Evolutionary conservation across 2,797 vertebrate genomes (phyloP).

Genomic region (Mormyrops boulengeri): DNA sequence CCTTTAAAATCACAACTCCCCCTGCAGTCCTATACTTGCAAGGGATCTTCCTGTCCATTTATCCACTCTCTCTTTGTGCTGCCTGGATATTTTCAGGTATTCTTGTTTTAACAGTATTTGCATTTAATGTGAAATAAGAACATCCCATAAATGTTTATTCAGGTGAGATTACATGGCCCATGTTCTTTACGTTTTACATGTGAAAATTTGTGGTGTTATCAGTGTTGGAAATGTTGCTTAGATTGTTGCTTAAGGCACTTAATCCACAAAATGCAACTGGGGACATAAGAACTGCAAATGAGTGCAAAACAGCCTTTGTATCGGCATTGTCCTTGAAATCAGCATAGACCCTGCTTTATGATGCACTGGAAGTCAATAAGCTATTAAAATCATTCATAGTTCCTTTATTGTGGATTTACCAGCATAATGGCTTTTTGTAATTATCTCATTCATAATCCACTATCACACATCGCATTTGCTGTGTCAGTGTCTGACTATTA

Average conservation of each 20-base stretch:
- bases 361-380: conserved; percentile 48
- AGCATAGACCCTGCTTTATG: conserved; percentile 29
- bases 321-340: conserved; percentile 36
- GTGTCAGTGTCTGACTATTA: conserved; percentile 49
- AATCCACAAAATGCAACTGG: not conserved
- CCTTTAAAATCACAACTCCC: not conserved
- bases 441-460: conserved; percentile 58
- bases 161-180: not conserved
- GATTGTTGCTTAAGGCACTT: not conserved
- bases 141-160: not conserved
- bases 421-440: conserved; percentile 44
- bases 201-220: not conserved
- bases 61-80: not conserved
- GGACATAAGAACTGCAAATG: not conserved
- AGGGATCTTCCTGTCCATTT: not conserved
- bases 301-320: not conserved
- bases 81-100: not conserved
- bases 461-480: conserved; percentile 47
- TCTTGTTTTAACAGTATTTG: not conserved
- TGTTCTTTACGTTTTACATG: not conserved
- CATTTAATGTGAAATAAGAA: not conserved
- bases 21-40: not conserved
- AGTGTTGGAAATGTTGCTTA: not conserved
- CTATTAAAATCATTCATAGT: conserved; percentile 49
- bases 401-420: conserved; percentile 46